Evolutionary conservation across 2,888 invertebrate species (phyloP), one percentile per base, ranked within the genome.

Genomic region (Camponotus fellah): DNA sequence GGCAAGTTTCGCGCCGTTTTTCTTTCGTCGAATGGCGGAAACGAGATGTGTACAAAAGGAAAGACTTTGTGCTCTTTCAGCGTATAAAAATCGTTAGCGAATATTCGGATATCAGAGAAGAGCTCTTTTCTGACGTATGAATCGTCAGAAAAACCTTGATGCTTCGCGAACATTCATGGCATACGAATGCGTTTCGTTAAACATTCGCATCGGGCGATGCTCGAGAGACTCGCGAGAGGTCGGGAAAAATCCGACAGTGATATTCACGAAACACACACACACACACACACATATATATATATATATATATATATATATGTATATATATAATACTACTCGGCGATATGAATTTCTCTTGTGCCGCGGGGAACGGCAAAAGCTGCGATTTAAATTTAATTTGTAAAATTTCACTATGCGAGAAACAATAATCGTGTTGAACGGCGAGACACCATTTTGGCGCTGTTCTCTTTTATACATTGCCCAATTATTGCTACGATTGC

Each of bases 341-440:
- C 72, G 37, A 71, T 60, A 72, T 60, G 79, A 62, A 80, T 80
- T 80, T 71, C 79, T 43, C 43, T 21, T 5, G 66, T 40, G 60
- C 46, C 74, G 26, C 46, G 46, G 46, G 74, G 46, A 60, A 72
- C 46, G 46, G 46, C 72, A 46, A 46, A 80, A 80, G 72, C 79
- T 72, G 79, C 72, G 79, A 80, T 80, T 71, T 71, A 60, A 80
- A 80, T 80, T 80, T 80, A 71, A 80, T 71, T 80, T 60, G 60
- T 60, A 80, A 80, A 80, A 72, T 80, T 79, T 53, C 21, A 46
- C 43, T 40, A 34, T 21, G 58, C 40, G 14, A 34, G 26, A 60
- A 79, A 60, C 71, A 79, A 79, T 71, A 79, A 32, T 14, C 43
- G 46, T 56, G 40, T 26, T 56, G 34, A n/a, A 12, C 34, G n/a